Evolutionary conservation across 2,797 vertebrate species (phyloP).

Genomic region (Morus bassanus): DNA sequence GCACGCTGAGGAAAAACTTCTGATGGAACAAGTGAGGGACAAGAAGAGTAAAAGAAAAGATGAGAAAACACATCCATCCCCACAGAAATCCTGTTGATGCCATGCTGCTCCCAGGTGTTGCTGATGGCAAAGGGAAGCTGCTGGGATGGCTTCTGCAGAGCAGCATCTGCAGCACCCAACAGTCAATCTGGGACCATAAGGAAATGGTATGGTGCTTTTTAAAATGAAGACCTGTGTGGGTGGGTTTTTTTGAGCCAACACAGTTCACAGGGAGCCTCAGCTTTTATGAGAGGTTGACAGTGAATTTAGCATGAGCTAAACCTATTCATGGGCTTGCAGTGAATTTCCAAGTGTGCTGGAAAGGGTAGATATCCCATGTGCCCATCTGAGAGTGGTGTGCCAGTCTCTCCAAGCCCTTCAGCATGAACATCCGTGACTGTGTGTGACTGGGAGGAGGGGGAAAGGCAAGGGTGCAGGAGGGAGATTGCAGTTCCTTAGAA

Average conservation of each 20-base stretch:
- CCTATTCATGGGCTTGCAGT: not conserved
- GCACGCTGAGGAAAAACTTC: not conserved
- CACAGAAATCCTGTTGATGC: not conserved
- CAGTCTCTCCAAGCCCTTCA: not conserved
- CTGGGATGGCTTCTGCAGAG: not conserved
- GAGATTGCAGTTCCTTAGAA: not conserved
- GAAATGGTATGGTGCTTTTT: not conserved
- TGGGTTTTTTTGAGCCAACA: not conserved
- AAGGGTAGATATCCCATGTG: fast-evolving
- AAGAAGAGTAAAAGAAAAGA: not conserved
- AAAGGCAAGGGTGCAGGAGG: not conserved
- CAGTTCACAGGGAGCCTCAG: not conserved
- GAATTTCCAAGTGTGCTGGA: not conserved
- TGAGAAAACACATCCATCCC: not conserved
- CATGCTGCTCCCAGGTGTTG: fast-evolving
- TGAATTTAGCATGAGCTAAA: not conserved
- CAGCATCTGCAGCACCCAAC: not conserved
- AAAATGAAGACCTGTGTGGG: not conserved
- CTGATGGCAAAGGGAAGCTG: not conserved
- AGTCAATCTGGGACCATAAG: not conserved
- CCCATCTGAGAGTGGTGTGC: not conserved
- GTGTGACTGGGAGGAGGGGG: not conserved
- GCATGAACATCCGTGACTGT: not conserved
- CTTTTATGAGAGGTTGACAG: not conserved
- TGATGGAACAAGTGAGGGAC: not conserved